A percentile compares a stretch with the other conserved stretches of the same genome.
These are phyloP conservation scores for Onthophagus taurus DNA, from an alignment of 1,140 invertebrate species.

Conservation along the genomic window DNA sequence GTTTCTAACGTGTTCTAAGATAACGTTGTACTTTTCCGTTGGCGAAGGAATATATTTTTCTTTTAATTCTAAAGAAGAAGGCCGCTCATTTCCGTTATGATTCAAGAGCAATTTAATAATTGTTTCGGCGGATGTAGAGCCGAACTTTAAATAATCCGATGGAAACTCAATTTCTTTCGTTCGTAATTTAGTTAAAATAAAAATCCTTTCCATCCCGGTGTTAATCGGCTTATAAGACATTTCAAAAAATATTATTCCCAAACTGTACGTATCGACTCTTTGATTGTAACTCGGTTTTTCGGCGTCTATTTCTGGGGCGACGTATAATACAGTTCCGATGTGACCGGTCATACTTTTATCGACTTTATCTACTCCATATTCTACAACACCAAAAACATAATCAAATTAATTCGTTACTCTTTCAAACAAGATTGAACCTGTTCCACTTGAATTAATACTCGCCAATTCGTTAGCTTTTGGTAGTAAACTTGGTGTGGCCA, in stretches of 20 bases:
- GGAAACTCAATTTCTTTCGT: conserved; percentile 55
- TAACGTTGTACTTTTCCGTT: too few species aligned
- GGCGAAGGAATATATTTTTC: too few species aligned
- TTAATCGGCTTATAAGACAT: conserved; percentile 79
- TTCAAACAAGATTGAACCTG: background rate
- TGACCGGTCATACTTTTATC: conserved; percentile 62
- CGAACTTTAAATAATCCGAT: conserved; percentile 33
- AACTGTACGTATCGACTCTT: conserved; percentile 91
- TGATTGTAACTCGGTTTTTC: conserved; percentile 73
- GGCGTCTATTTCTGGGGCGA: conserved; percentile 75
- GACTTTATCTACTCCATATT: conserved; percentile 13
- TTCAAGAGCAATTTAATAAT: conserved; percentile 63
- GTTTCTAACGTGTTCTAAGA: conserved; percentile 63
- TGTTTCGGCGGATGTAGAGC: conserved; percentile 40
- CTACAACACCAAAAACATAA: background rate
- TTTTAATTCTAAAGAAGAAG: conserved; percentile 77
- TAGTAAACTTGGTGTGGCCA: conserved; percentile 73
- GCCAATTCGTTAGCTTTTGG: conserved; percentile 29
- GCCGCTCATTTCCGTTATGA: conserved; percentile 73
- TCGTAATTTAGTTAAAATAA: conserved; percentile 62
- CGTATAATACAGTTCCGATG: conserved; percentile 89
- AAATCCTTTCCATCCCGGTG: conserved; percentile 83
- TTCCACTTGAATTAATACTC: background rate
- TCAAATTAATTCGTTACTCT: background rate
- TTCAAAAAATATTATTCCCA: conserved; percentile 70